Evolutionary conservation across 2,888 invertebrate genomes (phyloP), one percentile per base, ranked within the genome.

Genomic region (Drosophila yooni): DNA sequence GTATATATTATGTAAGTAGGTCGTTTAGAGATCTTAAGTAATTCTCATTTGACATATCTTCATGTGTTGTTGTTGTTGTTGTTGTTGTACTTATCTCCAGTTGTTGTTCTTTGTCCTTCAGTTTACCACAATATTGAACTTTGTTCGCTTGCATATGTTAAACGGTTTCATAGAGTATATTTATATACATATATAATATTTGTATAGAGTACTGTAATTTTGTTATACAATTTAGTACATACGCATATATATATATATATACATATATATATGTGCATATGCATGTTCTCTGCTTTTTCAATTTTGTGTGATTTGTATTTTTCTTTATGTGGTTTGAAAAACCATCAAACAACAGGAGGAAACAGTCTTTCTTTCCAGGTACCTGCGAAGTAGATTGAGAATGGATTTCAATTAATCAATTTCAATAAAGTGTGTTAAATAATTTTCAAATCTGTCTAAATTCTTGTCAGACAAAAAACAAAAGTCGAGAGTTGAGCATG

Each of bases 331-430:
- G 89, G 93, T 92, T 92, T 92, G 93, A 75, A 92, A 92, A 89
- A 92, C 92, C 93, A 92, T 92, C 90, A 92, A 92, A 92, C 93
- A 92, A 92, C 93, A 92, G 89, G 92, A 93, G 91, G 92, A 93
- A 91, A 93, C 93, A 93, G 93, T 93, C 93, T 93, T 93, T 93
- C 93, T 92, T 92, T 92, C 93, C 93, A 93, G 93, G 93, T 93
- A 93, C 93, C 93, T 93, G 79, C 5, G 51, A 71, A 89, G 78
- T 72, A 81, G 62, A 87, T 60, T 38, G 66, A 78, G 76, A 79
- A 64, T 27, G 68, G 52, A 68, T 74, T 78, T 58, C 59, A 74
- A 70, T 54, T 74, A 74, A 43, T 31, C 21, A 8, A 27, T 0
- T n/a, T 43, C 0, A 10, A 33, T 6, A 18, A 15, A 29, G 6